Evolutionary conservation across 2,888 invertebrate genomes (phyloP).

Genomic region (Patella ulyssiponensis): DNA sequence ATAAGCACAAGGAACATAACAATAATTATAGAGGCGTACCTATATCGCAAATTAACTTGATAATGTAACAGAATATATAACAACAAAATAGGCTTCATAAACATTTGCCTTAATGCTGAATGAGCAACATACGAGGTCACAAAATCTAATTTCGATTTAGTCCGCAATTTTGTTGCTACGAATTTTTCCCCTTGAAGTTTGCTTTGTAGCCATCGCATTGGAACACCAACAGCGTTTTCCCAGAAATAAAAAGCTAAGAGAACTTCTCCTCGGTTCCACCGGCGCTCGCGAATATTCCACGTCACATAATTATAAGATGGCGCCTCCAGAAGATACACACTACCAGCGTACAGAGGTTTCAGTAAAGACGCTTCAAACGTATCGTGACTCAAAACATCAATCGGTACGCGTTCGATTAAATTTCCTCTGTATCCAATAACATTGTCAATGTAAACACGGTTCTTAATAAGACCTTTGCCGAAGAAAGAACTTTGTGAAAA

Average conservation of each 20-base stretch:
- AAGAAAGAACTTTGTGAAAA: slow-evolving; percentile 61
- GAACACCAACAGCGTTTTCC: slow-evolving; percentile 54
- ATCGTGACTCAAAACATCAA: slow-evolving; percentile 65
- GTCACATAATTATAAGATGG: slow-evolving; percentile 63
- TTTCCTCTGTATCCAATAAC: slow-evolving; percentile 57
- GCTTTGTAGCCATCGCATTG: slow-evolving; percentile 57
- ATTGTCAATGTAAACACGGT: slow-evolving; percentile 58
- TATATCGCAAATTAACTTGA: slow-evolving; percentile 50
- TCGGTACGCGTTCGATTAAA: slow-evolving; percentile 60
- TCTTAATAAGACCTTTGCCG: slow-evolving; percentile 64
- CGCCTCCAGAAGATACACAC: slow-evolving; percentile 55
- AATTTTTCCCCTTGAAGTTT: slow-evolving; percentile 56
- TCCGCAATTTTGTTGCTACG: slow-evolving; percentile 56
- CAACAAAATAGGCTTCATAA: slow-evolving; percentile 62
- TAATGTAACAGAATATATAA: slow-evolving; percentile 58
- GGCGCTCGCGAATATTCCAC: slow-evolving; percentile 62
- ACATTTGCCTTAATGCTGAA: slow-evolving; percentile 60
- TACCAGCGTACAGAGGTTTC: slow-evolving; percentile 57
- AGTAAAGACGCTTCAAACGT: slow-evolving; percentile 64
- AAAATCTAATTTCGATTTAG: slow-evolving; percentile 58
- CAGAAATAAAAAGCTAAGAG: slow-evolving; percentile 62
- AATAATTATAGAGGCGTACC: slow-evolving; percentile 57
- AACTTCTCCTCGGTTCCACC: slow-evolving; percentile 64
- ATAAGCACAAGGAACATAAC: slow-evolving; percentile 62
- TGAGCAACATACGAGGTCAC: slow-evolving; percentile 63